Conservation (phyloP, 1,140 invertebrate genomes). For the Achatina immaculata region DNA sequence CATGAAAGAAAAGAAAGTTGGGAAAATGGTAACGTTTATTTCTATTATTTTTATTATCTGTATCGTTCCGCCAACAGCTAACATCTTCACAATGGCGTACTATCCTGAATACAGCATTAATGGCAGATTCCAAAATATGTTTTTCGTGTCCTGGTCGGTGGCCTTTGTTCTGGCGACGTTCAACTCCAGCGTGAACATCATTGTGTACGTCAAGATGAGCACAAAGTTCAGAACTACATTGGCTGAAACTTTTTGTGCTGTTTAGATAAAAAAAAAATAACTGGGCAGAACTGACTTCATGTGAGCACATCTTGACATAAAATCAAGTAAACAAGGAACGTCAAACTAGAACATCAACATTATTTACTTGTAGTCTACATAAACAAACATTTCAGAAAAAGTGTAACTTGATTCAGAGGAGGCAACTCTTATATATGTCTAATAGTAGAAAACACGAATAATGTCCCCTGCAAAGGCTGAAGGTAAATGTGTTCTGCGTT, state of each 20-base stretch:
- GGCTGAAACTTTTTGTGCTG: not conserved
- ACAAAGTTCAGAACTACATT: slow-evolving; percentile 10
- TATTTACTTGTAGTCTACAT: no score
- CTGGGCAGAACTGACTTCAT: no score
- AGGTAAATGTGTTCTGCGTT: no score
- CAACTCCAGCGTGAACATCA: not conserved
- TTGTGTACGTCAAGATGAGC: slow-evolving; percentile 21
- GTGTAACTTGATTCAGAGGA: no score
- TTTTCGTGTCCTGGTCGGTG: slow-evolving; percentile 12
- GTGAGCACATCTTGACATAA: no score
- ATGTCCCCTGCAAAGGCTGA: no score
- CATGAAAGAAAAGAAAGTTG: slow-evolving; percentile 9
- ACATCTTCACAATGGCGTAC: not conserved
- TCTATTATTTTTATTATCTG: slow-evolving; percentile 5
- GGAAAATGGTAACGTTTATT: slow-evolving; percentile 11
- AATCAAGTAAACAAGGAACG: no score
- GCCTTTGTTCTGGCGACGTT: not conserved
- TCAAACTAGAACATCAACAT: no score
- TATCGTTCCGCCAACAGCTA: not conserved
- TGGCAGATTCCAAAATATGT: not conserved
- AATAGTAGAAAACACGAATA: no score
- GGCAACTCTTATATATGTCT: no score
- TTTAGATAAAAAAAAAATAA: no score
- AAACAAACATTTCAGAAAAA: no score
- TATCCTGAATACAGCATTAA: slow-evolving; percentile 6